Evolutionary conservation across 2,888 invertebrate genomes (phyloP).

Genomic region (Quadroppia sp.): DNA sequence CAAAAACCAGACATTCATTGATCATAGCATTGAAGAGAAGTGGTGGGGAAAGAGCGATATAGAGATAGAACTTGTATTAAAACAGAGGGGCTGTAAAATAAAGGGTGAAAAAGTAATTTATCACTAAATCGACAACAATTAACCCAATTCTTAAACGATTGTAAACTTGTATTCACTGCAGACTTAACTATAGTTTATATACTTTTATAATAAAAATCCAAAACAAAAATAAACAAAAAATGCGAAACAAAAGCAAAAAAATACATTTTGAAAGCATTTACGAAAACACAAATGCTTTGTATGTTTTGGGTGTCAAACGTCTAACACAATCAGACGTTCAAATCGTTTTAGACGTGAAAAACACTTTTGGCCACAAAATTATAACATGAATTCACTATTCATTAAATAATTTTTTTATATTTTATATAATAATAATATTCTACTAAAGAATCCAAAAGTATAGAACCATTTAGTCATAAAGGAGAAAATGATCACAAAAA

Average conservation of each 20-base stretch:
- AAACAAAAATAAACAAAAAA: background rate
- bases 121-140: slow-evolving; percentile 22
- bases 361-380: too few species aligned
- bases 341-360: too few species aligned
- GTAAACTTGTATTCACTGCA: background rate
- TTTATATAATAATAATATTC: too few species aligned
- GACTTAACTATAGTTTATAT: background rate
- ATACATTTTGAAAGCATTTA: background rate
- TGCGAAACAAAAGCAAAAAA: background rate
- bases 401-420: too few species aligned
- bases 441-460: too few species aligned
- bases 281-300: background rate
- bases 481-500: too few species aligned
- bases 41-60: too few species aligned
- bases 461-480: too few species aligned
- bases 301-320: slow-evolving; percentile 13
- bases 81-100: background rate
- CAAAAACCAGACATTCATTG: background rate
- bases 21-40: too few species aligned
- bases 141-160: slow-evolving; percentile 15
- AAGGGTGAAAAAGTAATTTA: slow-evolving; percentile 11
- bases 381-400: too few species aligned
- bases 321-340: background rate
- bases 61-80: too few species aligned
- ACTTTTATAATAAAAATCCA: background rate